Percentiles rank a stretch among this genome's conserved stretches.
These are phyloP conservation scores for Urosaurus nigricauda DNA, from an alignment of 2,797 vertebrate genomes.

Conservation along the genomic window DNA sequence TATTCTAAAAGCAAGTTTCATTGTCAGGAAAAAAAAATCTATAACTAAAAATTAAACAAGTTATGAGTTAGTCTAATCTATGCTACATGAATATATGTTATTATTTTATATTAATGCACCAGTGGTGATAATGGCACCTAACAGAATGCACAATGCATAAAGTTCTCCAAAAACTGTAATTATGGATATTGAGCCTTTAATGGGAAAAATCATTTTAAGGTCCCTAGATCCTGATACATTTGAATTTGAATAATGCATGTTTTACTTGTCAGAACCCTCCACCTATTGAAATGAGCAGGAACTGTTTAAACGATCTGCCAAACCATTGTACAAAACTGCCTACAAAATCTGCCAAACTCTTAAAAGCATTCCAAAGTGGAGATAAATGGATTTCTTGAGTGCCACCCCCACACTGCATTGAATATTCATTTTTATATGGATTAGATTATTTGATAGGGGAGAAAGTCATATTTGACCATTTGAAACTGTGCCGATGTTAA, in stretches of 20 bases:
- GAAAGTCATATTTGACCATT: conserved; percentile 43
- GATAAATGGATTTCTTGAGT: conserved; percentile 66
- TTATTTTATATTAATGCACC: conserved; percentile 66
- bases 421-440: conserved; percentile 63
- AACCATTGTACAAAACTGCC: conserved; percentile 64
- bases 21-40: conserved; percentile 22
- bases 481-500: conserved; percentile 36
- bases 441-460: conserved; percentile 37
- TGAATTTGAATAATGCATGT: conserved; percentile 68
- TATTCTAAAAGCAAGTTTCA: conserved; percentile 32
- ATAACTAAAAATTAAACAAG: conserved; percentile 57
- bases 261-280: conserved; percentile 58
- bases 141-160: conserved; percentile 55
- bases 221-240: conserved; percentile 56
- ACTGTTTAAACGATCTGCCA: conserved; percentile 62
- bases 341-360: conserved; percentile 63
- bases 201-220: conserved; percentile 69
- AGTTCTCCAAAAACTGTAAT: conserved; percentile 70
- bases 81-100: conserved; percentile 54
- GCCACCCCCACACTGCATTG: conserved; percentile 60
- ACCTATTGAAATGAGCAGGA: conserved; percentile 65
- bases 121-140: conserved; percentile 62
- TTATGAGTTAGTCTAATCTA: conserved; percentile 67
- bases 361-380: conserved; percentile 65
- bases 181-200: conserved; percentile 55